Evolutionary conservation across 2,888 invertebrate species (phyloP).

Genomic region (Orthonychiurus folsomi): DNA sequence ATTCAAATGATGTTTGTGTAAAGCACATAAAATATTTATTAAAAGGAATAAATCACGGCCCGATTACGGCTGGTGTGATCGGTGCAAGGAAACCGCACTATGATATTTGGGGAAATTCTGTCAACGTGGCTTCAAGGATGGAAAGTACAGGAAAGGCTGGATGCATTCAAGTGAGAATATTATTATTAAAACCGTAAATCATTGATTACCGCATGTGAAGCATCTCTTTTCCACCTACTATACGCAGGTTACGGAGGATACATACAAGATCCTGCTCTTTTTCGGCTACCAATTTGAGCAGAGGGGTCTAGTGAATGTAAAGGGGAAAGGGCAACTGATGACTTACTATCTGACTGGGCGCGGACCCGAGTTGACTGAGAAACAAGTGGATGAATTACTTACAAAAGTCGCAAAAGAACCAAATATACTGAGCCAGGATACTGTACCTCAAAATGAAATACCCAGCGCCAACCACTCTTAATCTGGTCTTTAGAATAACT

Average conservation of each 20-base stretch:
- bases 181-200: neutral
- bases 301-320: constrained; percentile 87
- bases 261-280: constrained; percentile 73
- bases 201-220: constrained; percentile 22
- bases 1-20: constrained; percentile 9
- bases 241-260: constrained; percentile 84
- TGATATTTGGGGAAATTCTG: constrained; percentile 95
- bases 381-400: too few species aligned
- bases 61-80: constrained; percentile 90
- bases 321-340: constrained; percentile 93
- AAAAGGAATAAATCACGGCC: constrained; percentile 89
- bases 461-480: too few species aligned
- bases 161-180: constrained; percentile 79
- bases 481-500: too few species aligned
- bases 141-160: constrained; percentile 95
- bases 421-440: too few species aligned
- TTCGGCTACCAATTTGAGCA: constrained; percentile 91
- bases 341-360: constrained; percentile 74
- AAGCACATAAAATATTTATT: constrained; percentile 16
- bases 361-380: too few species aligned
- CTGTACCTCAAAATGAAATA: too few species aligned
- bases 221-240: neutral
- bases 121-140: constrained; percentile 93
- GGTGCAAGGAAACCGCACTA: constrained; percentile 92
- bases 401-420: too few species aligned